Percentiles rank a stretch among this genome's conserved stretches.
These are phyloP conservation scores for Microtus pennsylvanicus DNA, from an alignment of 2,113 vertebrate genomes.

Conservation along the genomic window DNA sequence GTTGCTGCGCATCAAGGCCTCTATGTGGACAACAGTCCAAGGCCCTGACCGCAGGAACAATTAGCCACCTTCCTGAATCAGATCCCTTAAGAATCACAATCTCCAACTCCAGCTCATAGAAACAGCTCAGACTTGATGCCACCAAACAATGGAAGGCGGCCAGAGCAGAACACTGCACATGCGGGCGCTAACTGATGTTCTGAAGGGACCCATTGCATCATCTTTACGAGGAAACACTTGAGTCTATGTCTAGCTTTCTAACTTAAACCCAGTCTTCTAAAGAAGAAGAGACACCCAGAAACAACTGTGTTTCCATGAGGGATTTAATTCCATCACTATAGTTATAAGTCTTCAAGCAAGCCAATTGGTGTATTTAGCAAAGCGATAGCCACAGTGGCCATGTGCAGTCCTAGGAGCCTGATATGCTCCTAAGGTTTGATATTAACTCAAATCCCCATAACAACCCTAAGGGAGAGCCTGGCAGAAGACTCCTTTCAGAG, in stretches of 20 bases:
- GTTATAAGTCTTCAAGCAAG: neutral
- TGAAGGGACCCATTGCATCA: neutral
- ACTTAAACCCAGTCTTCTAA: neutral
- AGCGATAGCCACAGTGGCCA: neutral
- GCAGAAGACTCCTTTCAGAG: neutral
- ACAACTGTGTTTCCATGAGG: neutral
- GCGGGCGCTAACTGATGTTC: neutral
- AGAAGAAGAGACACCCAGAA: neutral
- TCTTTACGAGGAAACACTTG: constrained; percentile 34
- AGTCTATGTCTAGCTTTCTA: constrained; percentile 19
- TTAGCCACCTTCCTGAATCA: neutral
- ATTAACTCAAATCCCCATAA: neutral
- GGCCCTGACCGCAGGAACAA: neutral
- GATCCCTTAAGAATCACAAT: constrained; percentile 30
- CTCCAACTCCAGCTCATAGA: constrained; percentile 1
- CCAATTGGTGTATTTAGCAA: constrained; percentile 11
- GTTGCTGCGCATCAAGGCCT: neutral
- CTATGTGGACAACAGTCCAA: neutral
- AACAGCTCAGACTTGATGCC: constrained; percentile 19
- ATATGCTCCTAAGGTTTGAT: neutral
- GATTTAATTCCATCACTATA: constrained; percentile 44
- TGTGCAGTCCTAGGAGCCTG: neutral
- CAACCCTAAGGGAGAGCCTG: neutral
- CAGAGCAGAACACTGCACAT: neutral
- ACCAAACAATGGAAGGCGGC: neutral